phyloP scores from a whole-genome alignment of 2,113 vertebrate species.

The Macquaria ambigua region DNA sequence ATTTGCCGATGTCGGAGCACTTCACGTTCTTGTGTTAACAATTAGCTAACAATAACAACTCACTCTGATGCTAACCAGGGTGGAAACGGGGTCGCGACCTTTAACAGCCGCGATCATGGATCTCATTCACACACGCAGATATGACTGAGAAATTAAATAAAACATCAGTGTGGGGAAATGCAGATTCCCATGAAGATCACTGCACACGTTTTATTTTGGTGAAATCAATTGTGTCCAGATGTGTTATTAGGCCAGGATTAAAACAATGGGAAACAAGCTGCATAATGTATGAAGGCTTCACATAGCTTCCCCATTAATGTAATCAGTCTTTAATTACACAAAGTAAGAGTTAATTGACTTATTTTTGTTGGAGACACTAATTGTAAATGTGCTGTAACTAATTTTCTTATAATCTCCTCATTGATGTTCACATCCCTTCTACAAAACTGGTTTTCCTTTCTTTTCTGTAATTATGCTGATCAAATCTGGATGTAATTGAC shows the following conservation, averaged over 20 bases:
- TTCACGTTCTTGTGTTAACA: slow-evolving; percentile 76
- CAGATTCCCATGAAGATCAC: slow-evolving; percentile 48
- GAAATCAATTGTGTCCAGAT: slow-evolving; percentile 62
- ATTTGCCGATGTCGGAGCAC: slow-evolving; percentile 52
- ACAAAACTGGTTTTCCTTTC: not conserved
- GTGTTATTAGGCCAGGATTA: slow-evolving; percentile 33
- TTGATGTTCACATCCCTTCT: slow-evolving; percentile 9
- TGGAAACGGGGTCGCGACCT: slow-evolving; percentile 69
- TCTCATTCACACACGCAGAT: not conserved
- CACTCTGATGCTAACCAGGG: slow-evolving; percentile 73
- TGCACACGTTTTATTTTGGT: slow-evolving; percentile 2
- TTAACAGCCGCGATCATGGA: slow-evolving; percentile 19
- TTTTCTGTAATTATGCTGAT: not conserved
- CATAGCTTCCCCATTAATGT: slow-evolving; percentile 26
- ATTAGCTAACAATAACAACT: slow-evolving; percentile 79
- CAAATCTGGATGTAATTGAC: slow-evolving; percentile 1
- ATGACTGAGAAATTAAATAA: slow-evolving; percentile 23
- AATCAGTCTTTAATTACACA: slow-evolving; percentile 44
- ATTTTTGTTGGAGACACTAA: slow-evolving; percentile 39
- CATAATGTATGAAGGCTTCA: slow-evolving; percentile 20
- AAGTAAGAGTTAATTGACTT: slow-evolving; percentile 37
- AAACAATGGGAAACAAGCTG: slow-evolving; percentile 11
- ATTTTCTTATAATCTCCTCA: slow-evolving; percentile 18
- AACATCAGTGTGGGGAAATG: slow-evolving; percentile 16
- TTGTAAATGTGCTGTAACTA: slow-evolving; percentile 33